Evolutionary conservation across 2,797 vertebrate genomes (phyloP).

Genomic region (Arrhamphus sclerolepis): DNA sequence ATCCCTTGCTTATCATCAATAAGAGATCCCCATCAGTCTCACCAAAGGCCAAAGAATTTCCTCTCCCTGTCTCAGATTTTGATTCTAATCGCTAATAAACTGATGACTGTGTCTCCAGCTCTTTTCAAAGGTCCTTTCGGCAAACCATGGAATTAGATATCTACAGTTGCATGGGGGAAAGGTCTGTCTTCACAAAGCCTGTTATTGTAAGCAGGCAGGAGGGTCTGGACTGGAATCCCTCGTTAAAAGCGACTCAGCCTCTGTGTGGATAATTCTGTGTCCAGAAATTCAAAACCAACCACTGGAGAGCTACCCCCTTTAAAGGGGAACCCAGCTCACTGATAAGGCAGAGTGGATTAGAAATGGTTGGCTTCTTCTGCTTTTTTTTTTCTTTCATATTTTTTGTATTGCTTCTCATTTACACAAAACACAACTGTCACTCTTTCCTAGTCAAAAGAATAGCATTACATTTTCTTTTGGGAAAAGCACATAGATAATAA

Average conservation of each 20-base stretch:
- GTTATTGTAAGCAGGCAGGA: constrained; percentile 68
- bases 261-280: constrained; percentile 60
- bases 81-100: constrained; percentile 63
- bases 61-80: constrained; percentile 59
- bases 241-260: constrained; percentile 57
- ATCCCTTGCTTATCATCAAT: constrained; percentile 47
- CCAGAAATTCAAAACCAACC: constrained; percentile 74
- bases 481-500: constrained; percentile 65
- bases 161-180: constrained; percentile 44
- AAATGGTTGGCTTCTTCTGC: constrained; percentile 39
- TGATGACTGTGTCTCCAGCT: constrained; percentile 38
- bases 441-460: constrained; percentile 36
- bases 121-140: constrained; percentile 56
- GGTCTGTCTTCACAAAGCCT: constrained; percentile 67
- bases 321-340: constrained; percentile 63
- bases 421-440: constrained; percentile 34
- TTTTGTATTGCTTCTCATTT: constrained; percentile 53
- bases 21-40: constrained; percentile 29
- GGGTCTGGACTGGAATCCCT: constrained; percentile 51
- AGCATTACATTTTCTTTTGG: constrained; percentile 50
- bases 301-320: constrained; percentile 58
- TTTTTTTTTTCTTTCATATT: not conserved
- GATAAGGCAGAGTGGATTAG: constrained; percentile 71
- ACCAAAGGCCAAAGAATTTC: constrained; percentile 48
- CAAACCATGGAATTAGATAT: constrained; percentile 68